Conservation (phyloP, 2,888 invertebrate genomes). For the Pachycephus smyrnensis region DNA sequence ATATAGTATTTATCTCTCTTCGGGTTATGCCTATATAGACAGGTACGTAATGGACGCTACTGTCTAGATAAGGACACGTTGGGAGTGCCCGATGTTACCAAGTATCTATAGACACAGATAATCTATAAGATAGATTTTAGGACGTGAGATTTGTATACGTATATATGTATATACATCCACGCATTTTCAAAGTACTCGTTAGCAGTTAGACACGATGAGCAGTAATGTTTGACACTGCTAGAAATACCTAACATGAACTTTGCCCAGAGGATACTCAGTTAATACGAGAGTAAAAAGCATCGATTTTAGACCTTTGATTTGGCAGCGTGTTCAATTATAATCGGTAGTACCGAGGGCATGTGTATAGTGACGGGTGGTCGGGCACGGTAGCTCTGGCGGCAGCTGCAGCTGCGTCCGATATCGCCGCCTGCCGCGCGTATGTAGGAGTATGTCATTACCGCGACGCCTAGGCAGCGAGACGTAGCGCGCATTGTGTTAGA, state of each 20-base stretch:
- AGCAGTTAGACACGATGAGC: neutral
- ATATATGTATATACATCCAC: neutral
- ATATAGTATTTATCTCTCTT: too few species aligned
- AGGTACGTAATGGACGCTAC: too few species aligned
- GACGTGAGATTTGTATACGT: neutral
- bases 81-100: neutral
- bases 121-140: neutral
- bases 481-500: constrained; percentile 49
- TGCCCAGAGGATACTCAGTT: neutral
- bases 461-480: constrained; percentile 55
- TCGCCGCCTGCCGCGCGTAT: constrained; percentile 25
- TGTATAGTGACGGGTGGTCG: constrained; percentile 6
- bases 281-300: neutral
- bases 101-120: too few species aligned
- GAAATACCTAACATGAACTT: neutral
- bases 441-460: constrained; percentile 61
- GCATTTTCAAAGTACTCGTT: too few species aligned
- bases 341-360: constrained; percentile 26
- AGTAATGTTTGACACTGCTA: neutral
- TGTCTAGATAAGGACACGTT: neutral
- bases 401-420: constrained; percentile 6
- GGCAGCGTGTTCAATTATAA: constrained; percentile 42
- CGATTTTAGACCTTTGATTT: constrained; percentile 21
- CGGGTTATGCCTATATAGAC: too few species aligned
- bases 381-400: constrained; percentile 1